phyloP scores from a whole-genome alignment of 2,888 invertebrate species.

The Agonopterix subpropinquella region DNA sequence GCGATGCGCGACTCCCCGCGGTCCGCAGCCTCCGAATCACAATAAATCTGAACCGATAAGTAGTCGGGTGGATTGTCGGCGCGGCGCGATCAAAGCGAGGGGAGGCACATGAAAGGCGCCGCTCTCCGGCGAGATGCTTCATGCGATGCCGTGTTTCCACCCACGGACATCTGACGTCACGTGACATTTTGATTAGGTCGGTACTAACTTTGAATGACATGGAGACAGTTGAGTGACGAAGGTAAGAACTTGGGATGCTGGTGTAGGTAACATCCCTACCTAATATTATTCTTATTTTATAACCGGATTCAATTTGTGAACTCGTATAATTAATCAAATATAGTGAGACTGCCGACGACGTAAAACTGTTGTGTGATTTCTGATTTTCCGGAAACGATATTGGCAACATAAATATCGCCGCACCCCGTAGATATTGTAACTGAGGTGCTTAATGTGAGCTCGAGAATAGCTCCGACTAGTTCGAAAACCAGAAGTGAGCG shows the following conservation, averaged over 20 bases:
- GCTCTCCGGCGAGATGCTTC: conserved; percentile 31
- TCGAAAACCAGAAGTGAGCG: too few relatives aligned
- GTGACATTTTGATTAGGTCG: conserved; percentile 65
- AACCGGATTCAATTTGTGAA: too few relatives aligned
- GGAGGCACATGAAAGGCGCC: conserved; percentile 65
- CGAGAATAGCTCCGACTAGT: too few relatives aligned
- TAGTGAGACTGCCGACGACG: too few relatives aligned
- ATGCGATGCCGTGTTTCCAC: conserved; percentile 57
- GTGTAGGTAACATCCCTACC: too few relatives aligned
- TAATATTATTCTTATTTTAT: too few relatives aligned
- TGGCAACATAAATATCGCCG: too few relatives aligned
- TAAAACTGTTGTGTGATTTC: too few relatives aligned
- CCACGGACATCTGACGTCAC: conserved; percentile 42
- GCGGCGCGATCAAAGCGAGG: conserved; percentile 68
- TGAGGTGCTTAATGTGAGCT: too few relatives aligned
- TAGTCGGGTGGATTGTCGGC: conserved; percentile 71
- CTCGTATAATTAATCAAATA: too few relatives aligned
- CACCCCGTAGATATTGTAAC: too few relatives aligned
- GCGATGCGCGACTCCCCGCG: conserved; percentile 46
- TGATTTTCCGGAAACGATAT: too few relatives aligned
- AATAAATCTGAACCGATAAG: conserved; percentile 75
- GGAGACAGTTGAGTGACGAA: conserved; percentile 44
- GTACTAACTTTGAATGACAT: conserved; percentile 50
- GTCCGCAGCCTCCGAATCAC: conserved; percentile 45
- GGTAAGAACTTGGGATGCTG: conserved; percentile 20